These are phyloP conservation scores for Rhagium mordax DNA, from an alignment of 2,888 invertebrate species.

Conservation along the genomic window DNA sequence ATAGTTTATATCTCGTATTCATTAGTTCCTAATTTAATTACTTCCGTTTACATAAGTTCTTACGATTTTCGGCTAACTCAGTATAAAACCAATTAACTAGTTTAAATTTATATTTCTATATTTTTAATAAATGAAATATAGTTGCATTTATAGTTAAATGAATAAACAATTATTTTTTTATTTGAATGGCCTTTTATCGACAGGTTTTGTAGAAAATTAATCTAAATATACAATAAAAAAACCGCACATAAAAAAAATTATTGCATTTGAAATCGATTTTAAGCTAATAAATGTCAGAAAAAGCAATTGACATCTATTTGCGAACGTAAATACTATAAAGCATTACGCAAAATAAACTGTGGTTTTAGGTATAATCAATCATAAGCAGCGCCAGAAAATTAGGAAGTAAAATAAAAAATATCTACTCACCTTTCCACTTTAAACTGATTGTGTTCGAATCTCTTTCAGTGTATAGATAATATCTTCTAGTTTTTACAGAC, in stretches of 20 bases:
- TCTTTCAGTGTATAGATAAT: constrained; percentile 57
- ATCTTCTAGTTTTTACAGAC: constrained; percentile 45
- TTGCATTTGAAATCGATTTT: background rate
- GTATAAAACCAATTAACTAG: no score
- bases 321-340: background rate
- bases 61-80: no score
- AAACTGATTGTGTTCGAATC: constrained; percentile 52
- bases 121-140: no score
- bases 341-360: background rate
- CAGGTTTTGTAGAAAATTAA: background rate
- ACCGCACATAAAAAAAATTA: background rate
- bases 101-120: no score
- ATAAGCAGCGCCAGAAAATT: background rate
- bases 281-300: constrained; percentile 19
- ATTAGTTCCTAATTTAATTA: no score
- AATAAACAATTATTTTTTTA: no score
- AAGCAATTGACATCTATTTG: background rate
- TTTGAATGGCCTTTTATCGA: background rate
- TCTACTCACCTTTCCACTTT: constrained; percentile 60
- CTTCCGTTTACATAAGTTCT: no score
- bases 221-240: background rate
- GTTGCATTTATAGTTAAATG: no score
- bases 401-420: constrained; percentile 15
- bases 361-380: background rate
- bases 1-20: no score